These are phyloP conservation scores for Branchinecta lynchi DNA, from an alignment of 1,140 invertebrate species.

Conservation along the genomic window DNA sequence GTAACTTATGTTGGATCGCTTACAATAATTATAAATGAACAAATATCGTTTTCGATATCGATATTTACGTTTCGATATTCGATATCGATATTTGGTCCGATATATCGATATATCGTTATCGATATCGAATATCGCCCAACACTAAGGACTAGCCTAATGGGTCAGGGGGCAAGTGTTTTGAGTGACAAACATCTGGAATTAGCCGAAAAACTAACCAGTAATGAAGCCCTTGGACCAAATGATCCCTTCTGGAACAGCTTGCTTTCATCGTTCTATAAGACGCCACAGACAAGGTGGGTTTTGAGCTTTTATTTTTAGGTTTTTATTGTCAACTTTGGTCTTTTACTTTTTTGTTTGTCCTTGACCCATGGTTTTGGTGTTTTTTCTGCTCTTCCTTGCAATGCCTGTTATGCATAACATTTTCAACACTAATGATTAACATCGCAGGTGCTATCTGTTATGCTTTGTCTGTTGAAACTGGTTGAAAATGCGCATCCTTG, in stretches of 20 bases:
- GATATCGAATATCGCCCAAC: too few relatives aligned
- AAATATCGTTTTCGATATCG: slow-evolving; percentile 9
- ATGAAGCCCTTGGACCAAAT: not conserved
- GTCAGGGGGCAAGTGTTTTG: not conserved
- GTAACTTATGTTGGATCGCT: too few relatives aligned
- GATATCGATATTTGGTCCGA: not conserved
- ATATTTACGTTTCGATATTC: slow-evolving; percentile 2
- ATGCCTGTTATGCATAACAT: too few relatives aligned
- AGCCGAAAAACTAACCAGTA: not conserved
- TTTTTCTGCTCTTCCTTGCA: too few relatives aligned
- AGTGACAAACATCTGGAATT: not conserved
- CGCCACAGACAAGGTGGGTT: not conserved
- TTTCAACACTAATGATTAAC: too few relatives aligned
- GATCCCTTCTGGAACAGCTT: slow-evolving; percentile 2
- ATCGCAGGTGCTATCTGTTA: too few relatives aligned
- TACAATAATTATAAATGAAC: not conserved
- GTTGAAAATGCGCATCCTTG: too few relatives aligned
- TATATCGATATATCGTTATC: too few relatives aligned
- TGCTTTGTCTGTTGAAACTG: too few relatives aligned
- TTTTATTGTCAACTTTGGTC: too few relatives aligned
- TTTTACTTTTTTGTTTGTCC: too few relatives aligned
- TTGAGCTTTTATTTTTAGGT: not conserved
- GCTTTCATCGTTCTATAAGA: not conserved
- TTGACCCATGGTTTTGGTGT: too few relatives aligned
- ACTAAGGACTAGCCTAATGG: not conserved